A percentile compares a stretch with the other conserved stretches of the same genome.
phyloP scores from a whole-genome alignment of 23 tunicate species.

The Trididemnum nubilum region DNA sequence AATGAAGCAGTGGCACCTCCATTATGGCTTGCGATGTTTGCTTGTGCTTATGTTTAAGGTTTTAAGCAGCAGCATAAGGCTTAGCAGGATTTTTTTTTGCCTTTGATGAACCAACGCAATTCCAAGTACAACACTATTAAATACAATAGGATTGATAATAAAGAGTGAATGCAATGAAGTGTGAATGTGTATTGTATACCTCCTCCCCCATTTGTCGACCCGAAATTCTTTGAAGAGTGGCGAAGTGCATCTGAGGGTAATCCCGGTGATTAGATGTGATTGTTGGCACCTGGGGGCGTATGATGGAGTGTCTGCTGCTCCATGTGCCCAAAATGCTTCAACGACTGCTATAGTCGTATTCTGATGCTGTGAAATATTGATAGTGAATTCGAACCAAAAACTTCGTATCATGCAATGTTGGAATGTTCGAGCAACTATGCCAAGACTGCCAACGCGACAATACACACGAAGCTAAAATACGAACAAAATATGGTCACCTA shows the following conservation, averaged over 20 bases:
- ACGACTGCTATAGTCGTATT: constrained; percentile 10
- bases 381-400: no score
- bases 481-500: no score
- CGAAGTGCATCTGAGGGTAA: constrained; percentile 66
- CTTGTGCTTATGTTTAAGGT: background rate
- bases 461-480: no score
- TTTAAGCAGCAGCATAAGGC: no score
- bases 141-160: no score
- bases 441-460: no score
- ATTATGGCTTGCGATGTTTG: constrained; percentile 5
- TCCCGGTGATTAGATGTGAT: constrained; percentile 39
- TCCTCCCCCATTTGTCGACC: constrained; percentile 17
- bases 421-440: no score
- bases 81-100: no score
- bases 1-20: constrained; percentile 17
- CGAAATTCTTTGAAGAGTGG: background rate
- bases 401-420: no score
- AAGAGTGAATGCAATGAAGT: background rate
- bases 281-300: constrained; percentile 10
- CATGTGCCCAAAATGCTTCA: constrained; percentile 6
- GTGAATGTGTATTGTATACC: background rate
- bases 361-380: background rate
- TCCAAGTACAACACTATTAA: no score
- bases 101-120: no score
- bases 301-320: constrained; percentile 8